Evolutionary conservation across 2,113 vertebrate species (phyloP).

Genomic region (Ammospiza caudacuta): DNA sequence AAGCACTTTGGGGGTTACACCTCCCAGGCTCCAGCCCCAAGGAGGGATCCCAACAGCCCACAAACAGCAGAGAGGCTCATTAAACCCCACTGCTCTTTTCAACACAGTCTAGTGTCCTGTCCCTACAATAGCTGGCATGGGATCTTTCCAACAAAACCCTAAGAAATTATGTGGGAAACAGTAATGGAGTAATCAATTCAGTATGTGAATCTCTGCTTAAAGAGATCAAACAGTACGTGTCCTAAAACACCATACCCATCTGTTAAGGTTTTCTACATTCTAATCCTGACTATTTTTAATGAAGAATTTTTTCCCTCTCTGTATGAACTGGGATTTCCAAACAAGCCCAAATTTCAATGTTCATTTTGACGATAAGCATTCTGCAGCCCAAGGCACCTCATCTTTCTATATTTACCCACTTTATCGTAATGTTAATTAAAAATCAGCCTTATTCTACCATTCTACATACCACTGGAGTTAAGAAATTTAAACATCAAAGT

Average conservation of each 20-base stretch:
- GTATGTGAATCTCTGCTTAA: background rate
- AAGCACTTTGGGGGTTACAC: background rate
- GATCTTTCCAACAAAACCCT: background rate
- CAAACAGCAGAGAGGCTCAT: background rate
- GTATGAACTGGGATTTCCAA: background rate
- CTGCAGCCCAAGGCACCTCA: background rate
- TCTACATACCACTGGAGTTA: background rate
- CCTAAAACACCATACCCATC: background rate
- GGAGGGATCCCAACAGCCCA: background rate
- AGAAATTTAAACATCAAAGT: background rate
- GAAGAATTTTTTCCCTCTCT: background rate
- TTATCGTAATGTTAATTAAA: background rate
- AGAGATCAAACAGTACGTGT: background rate
- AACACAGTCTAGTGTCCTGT: too few relatives aligned
- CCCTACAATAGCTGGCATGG: background rate
- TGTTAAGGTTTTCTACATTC: background rate
- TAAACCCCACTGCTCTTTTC: background rate
- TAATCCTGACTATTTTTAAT: background rate
- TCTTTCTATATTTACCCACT: background rate
- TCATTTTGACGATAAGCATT: background rate
- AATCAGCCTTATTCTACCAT: background rate
- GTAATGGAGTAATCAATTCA: background rate
- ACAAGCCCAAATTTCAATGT: background rate
- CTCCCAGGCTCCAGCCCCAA: fast-evolving
- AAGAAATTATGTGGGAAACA: background rate